Evolutionary conservation across 1,140 invertebrate species (phyloP), one percentile per base, ranked within the genome.

Genomic region (Macrobrachium nipponense): DNA sequence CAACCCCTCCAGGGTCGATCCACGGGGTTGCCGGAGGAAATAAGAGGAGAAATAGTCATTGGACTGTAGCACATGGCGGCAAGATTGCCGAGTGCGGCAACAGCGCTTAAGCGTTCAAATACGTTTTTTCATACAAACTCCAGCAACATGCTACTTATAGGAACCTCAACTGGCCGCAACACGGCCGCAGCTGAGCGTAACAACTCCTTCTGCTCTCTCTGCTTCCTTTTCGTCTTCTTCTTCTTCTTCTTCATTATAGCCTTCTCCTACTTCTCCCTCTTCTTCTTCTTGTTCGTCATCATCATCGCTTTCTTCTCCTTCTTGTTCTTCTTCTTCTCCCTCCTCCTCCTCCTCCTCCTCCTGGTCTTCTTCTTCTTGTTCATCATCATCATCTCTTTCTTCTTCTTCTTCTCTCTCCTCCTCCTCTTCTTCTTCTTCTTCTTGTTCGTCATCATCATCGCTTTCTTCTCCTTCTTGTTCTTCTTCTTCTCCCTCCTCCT

Each of bases 151-250:
- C 51, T 51, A 51, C 51, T 51, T 51, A 51, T 51, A 51, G 51
- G 51, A 51, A 51, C 51, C 51, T 51, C 51, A 51, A 51, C 51
- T 51, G 8, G 51, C 51, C 51, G 12, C 51, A 51, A 51, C 51
- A 51, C 51, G 51, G 51, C 51, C 51, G 51, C 51, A 51, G 51
- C 12, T 51, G 51, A 51, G 51, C 51, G 51, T 51, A 51, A 51
- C 51, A 51, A 51, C 51, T 36, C 23, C 58, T 59, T 58, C 58
- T 51, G 51, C 51, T 58, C 51, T 58, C 36, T 76, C 73, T 76
- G n/a, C 75, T 60, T 58, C 58, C 20, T 77, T 15, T 77, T 58
- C 23, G 36, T 77, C 58, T 60, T 58, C 23, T 58, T 77, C 58
- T 58, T 23, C 58, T 58, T 77, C 43, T 36, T 27, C n/a, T 75